Percentiles rank a stretch among this genome's conserved stretches.
Conservation (phyloP, 2,888 invertebrate species). For the Oxycera nigricornis region DNA sequence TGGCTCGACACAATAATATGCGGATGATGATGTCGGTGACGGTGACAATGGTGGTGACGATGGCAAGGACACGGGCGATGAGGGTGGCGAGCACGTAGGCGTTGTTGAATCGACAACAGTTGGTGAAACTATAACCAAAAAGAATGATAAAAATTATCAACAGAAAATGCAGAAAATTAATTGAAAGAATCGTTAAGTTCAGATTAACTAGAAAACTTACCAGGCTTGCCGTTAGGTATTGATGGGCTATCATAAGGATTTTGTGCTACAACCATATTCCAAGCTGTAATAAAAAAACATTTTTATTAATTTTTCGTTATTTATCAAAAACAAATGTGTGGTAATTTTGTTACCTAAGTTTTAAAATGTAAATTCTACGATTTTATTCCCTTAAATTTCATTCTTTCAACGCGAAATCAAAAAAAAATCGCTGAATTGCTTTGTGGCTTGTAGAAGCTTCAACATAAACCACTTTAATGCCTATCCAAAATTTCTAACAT, state of each 20-base stretch:
- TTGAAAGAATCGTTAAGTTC: too few relatives aligned
- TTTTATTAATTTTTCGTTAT: not conserved
- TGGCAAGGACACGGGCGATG: slow-evolving; percentile 44
- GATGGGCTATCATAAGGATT: slow-evolving; percentile 57
- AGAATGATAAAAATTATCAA: slow-evolving; percentile 13
- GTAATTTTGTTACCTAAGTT: not conserved
- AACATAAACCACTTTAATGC: too few relatives aligned
- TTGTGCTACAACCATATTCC: slow-evolving; percentile 61
- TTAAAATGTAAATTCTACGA: not conserved
- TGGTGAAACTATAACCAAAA: slow-evolving; percentile 42
- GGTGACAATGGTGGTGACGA: slow-evolving; percentile 57
- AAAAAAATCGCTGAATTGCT: too few relatives aligned
- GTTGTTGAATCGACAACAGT: slow-evolving; percentile 46
- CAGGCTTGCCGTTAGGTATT: slow-evolving; percentile 40
- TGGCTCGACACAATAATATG: slow-evolving; percentile 76
- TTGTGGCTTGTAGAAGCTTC: too few relatives aligned
- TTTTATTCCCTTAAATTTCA: too few relatives aligned
- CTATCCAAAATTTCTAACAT: too few relatives aligned
- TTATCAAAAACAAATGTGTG: too few relatives aligned
- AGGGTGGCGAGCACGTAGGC: not conserved
- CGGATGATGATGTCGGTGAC: slow-evolving; percentile 60
- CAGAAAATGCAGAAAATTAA: slow-evolving; percentile 29
- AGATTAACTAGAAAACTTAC: slow-evolving; percentile 49
- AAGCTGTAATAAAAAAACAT: slow-evolving; percentile 52
- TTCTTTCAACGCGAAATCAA: too few relatives aligned